These are phyloP conservation scores for Pheosia gnoma DNA, from an alignment of 2,888 invertebrate genomes.

Conservation along the genomic window DNA sequence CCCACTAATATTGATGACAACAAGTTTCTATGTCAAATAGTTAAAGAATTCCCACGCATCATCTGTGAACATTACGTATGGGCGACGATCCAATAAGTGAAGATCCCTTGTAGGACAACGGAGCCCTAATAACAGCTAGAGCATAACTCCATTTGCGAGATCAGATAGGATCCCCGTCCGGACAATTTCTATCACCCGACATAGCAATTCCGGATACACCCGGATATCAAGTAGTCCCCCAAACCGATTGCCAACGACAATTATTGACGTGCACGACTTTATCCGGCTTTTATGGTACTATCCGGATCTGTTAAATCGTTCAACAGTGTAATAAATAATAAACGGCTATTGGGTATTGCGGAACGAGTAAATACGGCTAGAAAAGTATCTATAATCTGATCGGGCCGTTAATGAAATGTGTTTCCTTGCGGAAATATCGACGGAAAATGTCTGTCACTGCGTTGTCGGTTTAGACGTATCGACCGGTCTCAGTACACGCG, in stretches of 20 bases:
- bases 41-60: too few relatives aligned
- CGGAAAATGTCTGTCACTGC: neutral
- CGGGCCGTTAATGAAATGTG: neutral
- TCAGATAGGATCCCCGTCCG: neutral
- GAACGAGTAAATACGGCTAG: slow-evolving; percentile 8
- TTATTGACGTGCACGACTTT: slow-evolving; percentile 36
- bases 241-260: slow-evolving; percentile 34
- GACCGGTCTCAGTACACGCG: neutral
- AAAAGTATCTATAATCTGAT: neutral
- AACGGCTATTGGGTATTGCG: slow-evolving; percentile 8
- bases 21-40: too few relatives aligned
- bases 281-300: slow-evolving; percentile 37
- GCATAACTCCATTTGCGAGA: neutral
- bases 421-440: neutral
- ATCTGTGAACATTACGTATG: too few relatives aligned
- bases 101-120: neutral
- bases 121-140: neutral
- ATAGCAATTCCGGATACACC: slow-evolving; percentile 26
- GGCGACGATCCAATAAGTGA: too few relatives aligned
- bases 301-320: slow-evolving; percentile 35
- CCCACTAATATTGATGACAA: too few relatives aligned
- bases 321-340: slow-evolving; percentile 34
- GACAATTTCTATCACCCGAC: slow-evolving; percentile 32
- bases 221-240: slow-evolving; percentile 23
- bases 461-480: neutral